phyloP scores from a whole-genome alignment of 2,888 invertebrate species.

The Drosophila algonquin region DNA sequence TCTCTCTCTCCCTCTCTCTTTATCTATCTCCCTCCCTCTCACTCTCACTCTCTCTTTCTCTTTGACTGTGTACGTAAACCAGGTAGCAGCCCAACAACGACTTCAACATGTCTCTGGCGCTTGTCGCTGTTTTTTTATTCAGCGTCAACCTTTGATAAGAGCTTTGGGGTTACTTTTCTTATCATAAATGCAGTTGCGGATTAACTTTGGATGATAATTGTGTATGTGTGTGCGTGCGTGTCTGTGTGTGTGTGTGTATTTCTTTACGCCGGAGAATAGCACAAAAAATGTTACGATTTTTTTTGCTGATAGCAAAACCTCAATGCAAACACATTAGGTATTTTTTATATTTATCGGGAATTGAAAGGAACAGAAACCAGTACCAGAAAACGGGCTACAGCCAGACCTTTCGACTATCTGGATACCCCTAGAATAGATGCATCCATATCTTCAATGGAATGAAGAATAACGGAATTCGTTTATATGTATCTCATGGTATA shows the following conservation, averaged over 20 bases:
- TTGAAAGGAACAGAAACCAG: conserved; percentile 6
- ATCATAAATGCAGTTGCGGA: conserved; percentile 63
- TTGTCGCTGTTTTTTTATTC: conserved; percentile 20
- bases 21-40: too few species aligned
- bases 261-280: conserved; percentile 3
- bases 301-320: conserved; percentile 35
- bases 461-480: too few species aligned
- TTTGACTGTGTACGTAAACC: conserved; percentile 12
- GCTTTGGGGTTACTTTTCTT: conserved; percentile 38
- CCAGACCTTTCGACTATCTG: not conserved
- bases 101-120: conserved; percentile 44
- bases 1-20: not conserved
- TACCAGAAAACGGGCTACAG: not conserved
- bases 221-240: not conserved
- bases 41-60: not conserved
- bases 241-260: not conserved
- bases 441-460: too few species aligned
- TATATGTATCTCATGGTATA: too few species aligned
- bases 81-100: conserved; percentile 33
- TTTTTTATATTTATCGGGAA: conserved; percentile 12
- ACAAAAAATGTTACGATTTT: conserved; percentile 11
- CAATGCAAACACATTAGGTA: conserved; percentile 52
- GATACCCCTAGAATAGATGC: not conserved
- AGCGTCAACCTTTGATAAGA: conserved; percentile 52
- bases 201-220: conserved; percentile 63